These are phyloP conservation scores for Metridium senile DNA, from an alignment of 92 coral and sea anemone genomes.

Conservation along the genomic window DNA sequence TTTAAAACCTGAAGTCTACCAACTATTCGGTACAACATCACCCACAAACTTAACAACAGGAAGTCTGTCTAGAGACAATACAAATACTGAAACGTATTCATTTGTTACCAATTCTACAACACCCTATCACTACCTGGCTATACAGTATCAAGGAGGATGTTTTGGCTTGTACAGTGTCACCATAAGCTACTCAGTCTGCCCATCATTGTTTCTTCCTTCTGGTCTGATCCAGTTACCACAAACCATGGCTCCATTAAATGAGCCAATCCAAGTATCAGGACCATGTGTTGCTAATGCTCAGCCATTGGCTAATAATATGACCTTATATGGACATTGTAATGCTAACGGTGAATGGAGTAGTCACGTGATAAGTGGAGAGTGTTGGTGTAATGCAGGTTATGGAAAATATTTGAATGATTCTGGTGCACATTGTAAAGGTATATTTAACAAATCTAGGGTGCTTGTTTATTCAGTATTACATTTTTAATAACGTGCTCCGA, in stretches of 20 bases:
- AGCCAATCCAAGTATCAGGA: conserved; percentile 34
- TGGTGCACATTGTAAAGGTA: conserved; percentile 24
- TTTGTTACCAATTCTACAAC: conserved; percentile 30
- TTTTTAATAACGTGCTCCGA: too few relatives aligned
- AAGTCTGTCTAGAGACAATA: background rate
- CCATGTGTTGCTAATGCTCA: conserved; percentile 43
- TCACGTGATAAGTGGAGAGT: conserved; percentile 22
- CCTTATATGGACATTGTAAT: conserved; percentile 56
- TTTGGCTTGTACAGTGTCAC: conserved; percentile 24
- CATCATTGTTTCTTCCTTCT: conserved; percentile 30
- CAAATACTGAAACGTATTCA: conserved; percentile 13
- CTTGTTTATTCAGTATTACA: too few relatives aligned
- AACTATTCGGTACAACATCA: conserved; percentile 14
- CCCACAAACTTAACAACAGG: conserved; percentile 11
- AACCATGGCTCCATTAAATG: conserved; percentile 61
- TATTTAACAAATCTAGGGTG: too few relatives aligned
- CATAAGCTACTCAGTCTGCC: conserved; percentile 56
- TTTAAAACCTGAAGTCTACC: background rate
- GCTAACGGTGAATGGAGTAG: conserved; percentile 62
- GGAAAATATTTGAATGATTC: conserved; percentile 29
- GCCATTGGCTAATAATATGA: conserved; percentile 25
- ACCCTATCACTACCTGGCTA: conserved; percentile 47
- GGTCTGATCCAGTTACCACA: conserved; percentile 42
- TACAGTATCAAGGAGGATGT: conserved; percentile 66
- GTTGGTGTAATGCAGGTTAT: conserved; percentile 65